Conservation (phyloP, 1,140 invertebrate genomes). For the Drosophila tropicalis region DNA sequence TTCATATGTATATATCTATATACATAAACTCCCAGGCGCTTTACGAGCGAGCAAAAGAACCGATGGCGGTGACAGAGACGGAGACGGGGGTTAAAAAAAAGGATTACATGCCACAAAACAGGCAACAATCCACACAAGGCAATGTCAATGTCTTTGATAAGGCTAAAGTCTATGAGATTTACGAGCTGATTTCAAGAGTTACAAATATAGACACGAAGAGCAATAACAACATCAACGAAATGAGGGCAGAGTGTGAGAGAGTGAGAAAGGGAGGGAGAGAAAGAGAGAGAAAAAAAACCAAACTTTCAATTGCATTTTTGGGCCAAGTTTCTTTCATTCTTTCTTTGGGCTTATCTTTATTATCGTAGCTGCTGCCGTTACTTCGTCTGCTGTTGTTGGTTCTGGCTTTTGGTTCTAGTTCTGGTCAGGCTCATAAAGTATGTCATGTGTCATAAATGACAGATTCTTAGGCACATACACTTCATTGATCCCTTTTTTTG, state of each 20-base stretch:
- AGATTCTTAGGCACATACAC: constrained; percentile 75
- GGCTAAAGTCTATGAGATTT: constrained; percentile 66
- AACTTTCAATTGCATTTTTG: constrained; percentile 77
- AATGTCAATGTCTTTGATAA: constrained; percentile 58
- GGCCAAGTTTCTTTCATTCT: constrained; percentile 49
- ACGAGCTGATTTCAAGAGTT: constrained; percentile 71
- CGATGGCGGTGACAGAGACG: not conserved
- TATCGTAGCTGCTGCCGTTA: constrained; percentile 54
- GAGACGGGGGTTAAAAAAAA: constrained; percentile 21
- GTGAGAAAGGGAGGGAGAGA: constrained; percentile 51
- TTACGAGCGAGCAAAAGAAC: constrained; percentile 37
- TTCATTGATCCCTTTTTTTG: constrained; percentile 72
- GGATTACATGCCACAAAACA: constrained; percentile 66
- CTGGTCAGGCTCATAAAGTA: constrained; percentile 65
- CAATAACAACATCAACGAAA: not conserved
- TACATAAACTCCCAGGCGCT: constrained; percentile 52
- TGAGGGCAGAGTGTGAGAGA: constrained; percentile 39
- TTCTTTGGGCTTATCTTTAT: constrained; percentile 69
- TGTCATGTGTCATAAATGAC: constrained; percentile 81
- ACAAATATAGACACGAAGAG: constrained; percentile 56
- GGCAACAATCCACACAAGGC: constrained; percentile 24
- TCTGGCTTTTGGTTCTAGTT: not conserved
- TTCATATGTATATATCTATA: constrained; percentile 39
- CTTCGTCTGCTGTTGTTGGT: constrained; percentile 12
- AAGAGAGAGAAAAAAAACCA: constrained; percentile 63